Evolutionary conservation across 2,888 invertebrate genomes (phyloP).

Genomic region (Xestoiulus laeticollis): DNA sequence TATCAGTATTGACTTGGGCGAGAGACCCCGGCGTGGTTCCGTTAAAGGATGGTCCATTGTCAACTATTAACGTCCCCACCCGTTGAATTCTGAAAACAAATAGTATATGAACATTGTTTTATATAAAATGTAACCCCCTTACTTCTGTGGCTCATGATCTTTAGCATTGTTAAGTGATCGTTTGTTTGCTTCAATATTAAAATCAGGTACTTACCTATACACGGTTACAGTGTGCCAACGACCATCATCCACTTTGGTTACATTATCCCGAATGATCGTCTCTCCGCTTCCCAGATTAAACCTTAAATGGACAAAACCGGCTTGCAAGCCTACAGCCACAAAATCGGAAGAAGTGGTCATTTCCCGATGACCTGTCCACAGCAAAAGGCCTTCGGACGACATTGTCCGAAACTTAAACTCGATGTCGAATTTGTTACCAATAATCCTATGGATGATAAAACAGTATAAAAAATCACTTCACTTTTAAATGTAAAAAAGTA

Average conservation of each 20-base stretch:
- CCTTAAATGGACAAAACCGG: constrained; percentile 77
- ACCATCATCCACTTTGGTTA: constrained; percentile 87
- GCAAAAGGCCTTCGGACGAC: constrained; percentile 76
- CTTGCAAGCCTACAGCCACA: constrained; percentile 83
- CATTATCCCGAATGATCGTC: constrained; percentile 83
- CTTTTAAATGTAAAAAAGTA: too few relatives aligned
- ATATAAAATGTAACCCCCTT: neutral
- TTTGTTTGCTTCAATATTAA: too few relatives aligned
- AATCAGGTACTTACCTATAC: constrained; percentile 17
- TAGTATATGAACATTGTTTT: too few relatives aligned
- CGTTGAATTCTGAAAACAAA: constrained; percentile 78
- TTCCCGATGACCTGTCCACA: constrained; percentile 82
- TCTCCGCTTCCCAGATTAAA: constrained; percentile 90
- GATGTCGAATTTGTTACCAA: constrained; percentile 85
- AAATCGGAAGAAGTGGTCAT: constrained; percentile 75
- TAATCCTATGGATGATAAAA: constrained; percentile 69
- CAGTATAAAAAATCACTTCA: too few relatives aligned
- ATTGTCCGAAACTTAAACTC: constrained; percentile 85
- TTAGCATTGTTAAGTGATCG: too few relatives aligned
- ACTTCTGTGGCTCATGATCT: too few relatives aligned
- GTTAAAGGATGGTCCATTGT: constrained; percentile 82
- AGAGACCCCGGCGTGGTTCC: constrained; percentile 85
- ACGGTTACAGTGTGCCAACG: constrained; percentile 78
- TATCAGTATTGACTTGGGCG: constrained; percentile 84
- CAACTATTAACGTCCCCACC: constrained; percentile 87